Conservation (phyloP, 1,140 invertebrate genomes). For the Wiebesia pumilae region DNA sequence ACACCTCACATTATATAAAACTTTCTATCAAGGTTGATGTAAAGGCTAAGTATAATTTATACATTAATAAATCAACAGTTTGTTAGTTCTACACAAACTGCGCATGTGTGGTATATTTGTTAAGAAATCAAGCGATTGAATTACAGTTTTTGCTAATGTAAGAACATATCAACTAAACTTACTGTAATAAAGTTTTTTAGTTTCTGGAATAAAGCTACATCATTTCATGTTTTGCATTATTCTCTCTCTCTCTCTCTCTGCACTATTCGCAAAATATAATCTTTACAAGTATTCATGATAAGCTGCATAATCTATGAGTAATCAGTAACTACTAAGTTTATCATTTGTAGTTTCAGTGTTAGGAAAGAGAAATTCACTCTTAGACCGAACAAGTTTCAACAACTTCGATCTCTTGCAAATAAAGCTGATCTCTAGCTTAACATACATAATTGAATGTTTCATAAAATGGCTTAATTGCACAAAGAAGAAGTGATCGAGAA, state of each 20-base stretch:
- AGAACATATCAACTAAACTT: background rate
- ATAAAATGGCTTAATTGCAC: background rate
- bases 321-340: background rate
- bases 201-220: background rate
- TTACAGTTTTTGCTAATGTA: background rate
- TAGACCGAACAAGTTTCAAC: background rate
- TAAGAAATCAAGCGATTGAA: background rate
- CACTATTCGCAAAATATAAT: background rate
- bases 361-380: background rate
- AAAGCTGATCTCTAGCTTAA: background rate
- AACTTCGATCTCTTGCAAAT: background rate
- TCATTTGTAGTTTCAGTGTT: background rate
- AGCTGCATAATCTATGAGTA: background rate
- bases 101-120: background rate
- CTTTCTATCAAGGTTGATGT: too few relatives aligned
- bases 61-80: too few relatives aligned
- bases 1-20: too few relatives aligned
- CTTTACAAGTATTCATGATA: background rate
- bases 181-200: background rate
- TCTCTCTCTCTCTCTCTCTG: background rate
- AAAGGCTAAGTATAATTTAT: too few relatives aligned
- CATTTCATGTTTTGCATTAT: background rate
- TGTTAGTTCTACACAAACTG: too few relatives aligned
- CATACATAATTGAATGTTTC: slow-evolving; percentile 31
- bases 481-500: background rate